Evolutionary conservation across 2,113 vertebrate species (phyloP).

Genomic region (Oncorhynchus gorbuscha): DNA sequence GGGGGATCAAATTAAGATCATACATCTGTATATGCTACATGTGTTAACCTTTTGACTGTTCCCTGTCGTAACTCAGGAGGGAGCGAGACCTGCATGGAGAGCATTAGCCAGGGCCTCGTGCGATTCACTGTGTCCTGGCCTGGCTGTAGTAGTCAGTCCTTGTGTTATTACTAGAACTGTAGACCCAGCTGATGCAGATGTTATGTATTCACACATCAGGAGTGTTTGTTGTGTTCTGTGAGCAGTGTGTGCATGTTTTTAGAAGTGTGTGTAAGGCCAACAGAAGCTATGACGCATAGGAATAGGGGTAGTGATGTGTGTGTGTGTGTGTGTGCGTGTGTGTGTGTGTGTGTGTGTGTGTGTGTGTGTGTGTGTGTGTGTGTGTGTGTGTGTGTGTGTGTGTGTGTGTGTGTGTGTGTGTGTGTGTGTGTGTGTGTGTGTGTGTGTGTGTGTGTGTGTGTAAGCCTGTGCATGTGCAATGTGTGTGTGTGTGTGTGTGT

Average conservation of each 20-base stretch:
- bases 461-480: background rate
- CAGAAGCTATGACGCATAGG: background rate
- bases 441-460: background rate
- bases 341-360: too few relatives aligned
- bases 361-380: too few relatives aligned
- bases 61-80: too few relatives aligned
- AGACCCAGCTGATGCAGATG: background rate
- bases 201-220: background rate
- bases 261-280: background rate
- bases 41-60: too few relatives aligned
- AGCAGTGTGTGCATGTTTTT: background rate
- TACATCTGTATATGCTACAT: too few relatives aligned
- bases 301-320: background rate
- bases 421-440: too few relatives aligned
- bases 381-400: too few relatives aligned
- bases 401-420: too few relatives aligned
- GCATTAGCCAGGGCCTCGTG: too few relatives aligned
- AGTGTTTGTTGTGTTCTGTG: slow-evolving; percentile 1
- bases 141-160: slow-evolving; percentile 3
- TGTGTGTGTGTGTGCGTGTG: background rate
- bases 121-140: background rate
- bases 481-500: background rate
- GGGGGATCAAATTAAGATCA: too few relatives aligned
- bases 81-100: too few relatives aligned
- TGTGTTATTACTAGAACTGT: background rate